Evolutionary conservation across 2,113 vertebrate genomes (phyloP), one percentile per base, ranked within the genome.

Genomic region (Cardinalis cardinalis): DNA sequence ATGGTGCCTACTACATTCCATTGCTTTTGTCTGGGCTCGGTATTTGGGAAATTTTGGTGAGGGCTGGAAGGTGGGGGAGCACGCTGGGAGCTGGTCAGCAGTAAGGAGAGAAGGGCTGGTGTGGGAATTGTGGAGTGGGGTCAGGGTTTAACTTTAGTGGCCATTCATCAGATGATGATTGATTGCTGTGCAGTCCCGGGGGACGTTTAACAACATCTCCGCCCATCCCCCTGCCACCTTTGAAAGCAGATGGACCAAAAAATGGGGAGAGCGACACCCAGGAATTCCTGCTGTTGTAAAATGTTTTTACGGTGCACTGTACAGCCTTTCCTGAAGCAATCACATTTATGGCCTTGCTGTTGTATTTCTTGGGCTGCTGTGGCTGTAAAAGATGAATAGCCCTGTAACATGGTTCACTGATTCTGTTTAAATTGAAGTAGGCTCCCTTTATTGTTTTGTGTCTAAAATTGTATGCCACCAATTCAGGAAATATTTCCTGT

Each of bases 131-230:
- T 95, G 89, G 84, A 91, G 95, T 94, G 93, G 93, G 97, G 98
- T 98, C 97, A 98, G 97, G 97, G 97, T 97, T 98, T 97, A 97
- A 95, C 97, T 97, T 96, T 88, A 95, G 97, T 95, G 89, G 96
- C 97, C 97, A 97, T 98, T 98, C 97, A 98, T 98, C 98, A 97
- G 93, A 97, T 97, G 97, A 97, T 97, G 98, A 98, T 98, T 97
- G 98, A 97, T 98, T 98, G 97, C 98, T 97, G 95, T 97, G 96
- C 96, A 91, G 95, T 96, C 92, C 90, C 89, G 29, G 92, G 95
- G 96, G 96, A 92, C 94, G 83, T 96, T 96, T 97, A 97, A 88
- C 81, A 83, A 92, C 97, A 96, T 97, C 97, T 79, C 92, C 87
- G 56, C 95, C 95, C 61, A 82, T 94, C 95, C 95, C 96, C 88